Conservation (phyloP, 2,797 vertebrate species). For the Amniataba percoides region DNA sequence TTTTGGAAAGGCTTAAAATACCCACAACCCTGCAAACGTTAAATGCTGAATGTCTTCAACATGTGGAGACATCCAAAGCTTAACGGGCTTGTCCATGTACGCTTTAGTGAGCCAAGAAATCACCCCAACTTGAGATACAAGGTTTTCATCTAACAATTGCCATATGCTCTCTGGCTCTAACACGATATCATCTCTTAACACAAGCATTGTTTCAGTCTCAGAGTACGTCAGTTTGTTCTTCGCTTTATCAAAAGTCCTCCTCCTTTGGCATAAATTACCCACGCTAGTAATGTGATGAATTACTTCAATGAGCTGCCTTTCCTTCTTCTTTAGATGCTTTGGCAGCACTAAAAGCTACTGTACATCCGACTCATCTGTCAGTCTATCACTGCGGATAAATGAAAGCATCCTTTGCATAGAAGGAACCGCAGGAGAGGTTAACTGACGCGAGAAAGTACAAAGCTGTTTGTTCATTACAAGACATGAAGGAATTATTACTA, state of each 20-base stretch:
- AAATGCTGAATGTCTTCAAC: too few relatives aligned
- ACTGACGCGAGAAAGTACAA: slow-evolving; percentile 30
- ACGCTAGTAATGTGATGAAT: slow-evolving; percentile 1
- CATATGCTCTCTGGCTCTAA: not conserved
- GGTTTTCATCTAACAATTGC: not conserved
- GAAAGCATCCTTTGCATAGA: slow-evolving; percentile 17
- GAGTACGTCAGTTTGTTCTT: not conserved
- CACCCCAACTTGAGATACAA: too few relatives aligned
- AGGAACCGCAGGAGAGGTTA: slow-evolving; percentile 3
- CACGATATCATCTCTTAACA: not conserved
- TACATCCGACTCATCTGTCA: slow-evolving; percentile 4
- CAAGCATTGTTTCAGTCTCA: not conserved
- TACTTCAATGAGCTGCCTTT: not conserved
- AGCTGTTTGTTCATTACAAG: slow-evolving; percentile 9
- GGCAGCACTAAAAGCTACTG: not conserved
- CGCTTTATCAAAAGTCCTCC: not conserved
- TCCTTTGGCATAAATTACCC: not conserved
- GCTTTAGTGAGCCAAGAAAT: too few relatives aligned
- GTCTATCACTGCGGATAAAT: slow-evolving; percentile 15
- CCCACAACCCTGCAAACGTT: too few relatives aligned
- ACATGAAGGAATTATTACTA: slow-evolving; percentile 21
- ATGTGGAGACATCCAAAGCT: too few relatives aligned
- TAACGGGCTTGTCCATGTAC: too few relatives aligned
- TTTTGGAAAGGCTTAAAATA: too few relatives aligned
- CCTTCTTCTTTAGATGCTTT: not conserved